Evolutionary conservation across 2,113 vertebrate species (phyloP), one percentile per base, ranked within the genome.

Genomic region (Varanus komodoensis): DNA sequence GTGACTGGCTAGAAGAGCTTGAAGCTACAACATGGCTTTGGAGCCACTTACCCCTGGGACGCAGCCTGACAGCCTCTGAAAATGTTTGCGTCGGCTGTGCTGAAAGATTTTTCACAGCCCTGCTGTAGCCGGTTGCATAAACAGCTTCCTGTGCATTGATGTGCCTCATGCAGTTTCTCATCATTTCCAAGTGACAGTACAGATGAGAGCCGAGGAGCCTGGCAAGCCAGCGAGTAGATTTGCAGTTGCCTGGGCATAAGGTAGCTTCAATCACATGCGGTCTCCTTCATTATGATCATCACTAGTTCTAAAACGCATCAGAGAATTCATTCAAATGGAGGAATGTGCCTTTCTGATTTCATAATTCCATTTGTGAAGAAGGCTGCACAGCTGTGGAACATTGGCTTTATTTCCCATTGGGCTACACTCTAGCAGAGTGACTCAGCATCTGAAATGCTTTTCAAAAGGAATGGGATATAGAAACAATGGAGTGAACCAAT

Each of bases 401-500:
- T 64, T 38, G 73, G 52, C n/a, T 61, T 57, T 83, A 57, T 21
- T 64, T 64, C 1, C 27, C n/a, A 3, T 14, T 17, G 80, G 75
- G 34, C 38, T 75, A 54, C 38, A 83, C 52, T 64, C 12, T 48
- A 34, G 32, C 38, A 67, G 67, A 6, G 82, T 84, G 81, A 84
- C 74, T 89, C 71, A 77, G 29, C 73, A 64, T 25, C 50, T 77
- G 44, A 84, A 50, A 89, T 71, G 71, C 67, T 11, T 84, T 89
- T 77, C 34, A 64, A 50, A 81, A 77, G 80, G 2, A n/a, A 48
- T 19, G 34, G 34, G 27, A 9, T 25, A 54, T 32, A 32, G 38
- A 84, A 67, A 82, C 86, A 91, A 64, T 44, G 90, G 90, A 93
- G 86, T 52, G 25, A 95, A 86, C 34, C 48, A 89, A 44, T 84